Evolutionary conservation across 2,888 invertebrate species (phyloP).

Genomic region (Chrysina gloriosa): DNA sequence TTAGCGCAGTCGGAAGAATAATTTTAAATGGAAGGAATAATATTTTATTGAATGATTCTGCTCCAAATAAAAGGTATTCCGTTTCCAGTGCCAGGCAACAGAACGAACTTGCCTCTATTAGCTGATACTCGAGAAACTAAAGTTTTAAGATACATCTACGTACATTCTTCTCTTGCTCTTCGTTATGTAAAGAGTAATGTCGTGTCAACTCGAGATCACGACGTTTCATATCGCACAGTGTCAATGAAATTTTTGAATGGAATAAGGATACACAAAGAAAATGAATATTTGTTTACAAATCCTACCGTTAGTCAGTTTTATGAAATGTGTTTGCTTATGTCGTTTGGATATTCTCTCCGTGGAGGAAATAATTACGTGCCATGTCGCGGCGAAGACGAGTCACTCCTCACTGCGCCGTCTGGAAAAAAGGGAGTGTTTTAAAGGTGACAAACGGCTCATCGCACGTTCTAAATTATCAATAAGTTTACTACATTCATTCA

Average conservation of each 20-base stretch:
- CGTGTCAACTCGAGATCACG: no score
- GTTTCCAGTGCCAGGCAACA: no score
- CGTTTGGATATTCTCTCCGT: slow-evolving; percentile 1
- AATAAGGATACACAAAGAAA: slow-evolving; percentile 1
- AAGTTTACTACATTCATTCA: neutral
- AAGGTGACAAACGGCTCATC: neutral
- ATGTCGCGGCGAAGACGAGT: neutral
- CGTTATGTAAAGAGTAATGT: no score
- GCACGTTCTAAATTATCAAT: neutral
- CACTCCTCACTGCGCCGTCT: neutral
- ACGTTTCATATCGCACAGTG: no score
- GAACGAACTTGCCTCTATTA: no score
- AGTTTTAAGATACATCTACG: no score
- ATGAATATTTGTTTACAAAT: slow-evolving; percentile 26
- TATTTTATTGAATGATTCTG: no score
- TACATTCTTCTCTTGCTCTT: no score
- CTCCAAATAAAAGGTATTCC: no score
- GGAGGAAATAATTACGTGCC: neutral
- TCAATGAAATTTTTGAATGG: slow-evolving; percentile 14
- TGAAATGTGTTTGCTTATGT: slow-evolving; percentile 17
- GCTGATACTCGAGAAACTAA: no score
- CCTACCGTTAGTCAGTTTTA: slow-evolving; percentile 18
- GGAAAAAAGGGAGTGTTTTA: neutral
- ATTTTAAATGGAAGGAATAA: no score
- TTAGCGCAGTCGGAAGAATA: no score